Conservation (phyloP, 2,888 invertebrate species). For the Aspidapion aeneum region DNA sequence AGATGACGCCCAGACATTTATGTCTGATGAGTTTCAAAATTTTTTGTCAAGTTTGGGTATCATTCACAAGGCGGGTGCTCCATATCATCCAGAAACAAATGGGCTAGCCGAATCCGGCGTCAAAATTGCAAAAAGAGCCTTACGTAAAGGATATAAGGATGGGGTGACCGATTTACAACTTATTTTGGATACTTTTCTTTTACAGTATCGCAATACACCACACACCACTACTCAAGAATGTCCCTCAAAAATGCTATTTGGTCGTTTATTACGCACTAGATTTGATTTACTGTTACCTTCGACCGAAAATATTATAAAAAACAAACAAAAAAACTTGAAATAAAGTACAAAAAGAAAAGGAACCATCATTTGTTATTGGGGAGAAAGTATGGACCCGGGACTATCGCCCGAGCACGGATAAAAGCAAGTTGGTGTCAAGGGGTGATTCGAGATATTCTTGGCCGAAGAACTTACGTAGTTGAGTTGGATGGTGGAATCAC, state of each 20-base stretch:
- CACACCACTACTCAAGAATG: conserved; percentile 12
- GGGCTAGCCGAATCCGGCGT: conserved; percentile 10
- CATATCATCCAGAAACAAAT: conserved; percentile 4
- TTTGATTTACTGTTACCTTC: conserved; percentile 11
- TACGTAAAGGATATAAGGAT: too few relatives aligned
- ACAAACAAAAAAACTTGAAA: conserved; percentile 4
- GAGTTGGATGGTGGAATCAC: conserved; percentile 11
- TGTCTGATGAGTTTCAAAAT: conserved; percentile 7
- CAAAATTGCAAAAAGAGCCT: too few relatives aligned
- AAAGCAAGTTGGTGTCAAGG: conserved; percentile 6
- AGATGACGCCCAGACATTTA: conserved; percentile 6
- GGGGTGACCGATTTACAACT: too few relatives aligned
- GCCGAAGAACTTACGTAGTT: conserved; percentile 15
- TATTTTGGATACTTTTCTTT: too few relatives aligned
- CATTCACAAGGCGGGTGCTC: conserved; percentile 9
- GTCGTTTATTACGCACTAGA: conserved; percentile 7
- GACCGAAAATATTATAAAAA: conserved; percentile 3
- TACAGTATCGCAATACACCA: conserved; percentile 10
- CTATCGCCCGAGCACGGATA: conserved; percentile 3
- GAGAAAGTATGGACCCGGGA: conserved; percentile 6
- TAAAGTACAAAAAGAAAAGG: neutral
- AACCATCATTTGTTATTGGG: conserved; percentile 4
- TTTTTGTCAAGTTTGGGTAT: conserved; percentile 7
- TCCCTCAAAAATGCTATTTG: conserved; percentile 10
- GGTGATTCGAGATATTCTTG: conserved; percentile 10